A percentile compares a stretch with the other conserved stretches of the same genome.
These are phyloP conservation scores for Trididemnum nubilum DNA, from an alignment of 23 tunicate genomes.

Conservation along the genomic window DNA sequence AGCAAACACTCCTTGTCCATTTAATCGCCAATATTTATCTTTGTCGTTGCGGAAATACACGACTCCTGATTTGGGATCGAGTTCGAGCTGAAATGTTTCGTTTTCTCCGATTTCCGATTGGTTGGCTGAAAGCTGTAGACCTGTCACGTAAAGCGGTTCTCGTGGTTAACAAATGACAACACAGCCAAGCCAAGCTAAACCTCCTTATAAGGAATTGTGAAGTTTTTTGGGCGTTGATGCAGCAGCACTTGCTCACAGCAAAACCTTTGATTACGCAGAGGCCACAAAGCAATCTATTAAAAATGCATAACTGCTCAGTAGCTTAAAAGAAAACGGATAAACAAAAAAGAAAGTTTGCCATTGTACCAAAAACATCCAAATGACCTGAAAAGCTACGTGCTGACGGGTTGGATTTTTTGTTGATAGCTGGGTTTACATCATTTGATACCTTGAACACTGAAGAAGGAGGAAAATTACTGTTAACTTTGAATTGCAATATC, in stretches of 20 bases:
- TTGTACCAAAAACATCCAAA: no score
- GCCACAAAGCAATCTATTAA: background rate
- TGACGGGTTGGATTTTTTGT: no score
- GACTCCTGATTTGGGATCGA: constrained; percentile 32
- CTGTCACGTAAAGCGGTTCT: constrained; percentile 30
- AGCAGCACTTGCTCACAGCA: background rate
- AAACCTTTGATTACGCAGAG: background rate
- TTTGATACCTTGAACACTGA: no score
- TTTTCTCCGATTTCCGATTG: constrained; percentile 68
- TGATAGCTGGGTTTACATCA: no score
- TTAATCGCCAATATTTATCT: constrained; percentile 72
- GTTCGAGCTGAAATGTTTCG: constrained; percentile 91
- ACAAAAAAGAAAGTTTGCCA: no score
- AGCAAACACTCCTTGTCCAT: constrained; percentile 44
- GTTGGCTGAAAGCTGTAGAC: constrained; percentile 92
- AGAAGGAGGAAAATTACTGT: no score
- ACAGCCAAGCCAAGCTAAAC: background rate
- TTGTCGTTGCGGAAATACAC: constrained; percentile 66
- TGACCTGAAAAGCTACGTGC: no score
- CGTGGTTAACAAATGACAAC: constrained; percentile 7
- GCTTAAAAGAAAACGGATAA: no score
- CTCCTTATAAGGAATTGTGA: constrained; percentile 18
- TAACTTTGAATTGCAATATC: no score
- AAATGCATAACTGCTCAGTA: background rate
- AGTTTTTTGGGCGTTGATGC: constrained; percentile 19